Conservation (phyloP, 2,888 invertebrate species). For the Melanostoma mellinum region DNA sequence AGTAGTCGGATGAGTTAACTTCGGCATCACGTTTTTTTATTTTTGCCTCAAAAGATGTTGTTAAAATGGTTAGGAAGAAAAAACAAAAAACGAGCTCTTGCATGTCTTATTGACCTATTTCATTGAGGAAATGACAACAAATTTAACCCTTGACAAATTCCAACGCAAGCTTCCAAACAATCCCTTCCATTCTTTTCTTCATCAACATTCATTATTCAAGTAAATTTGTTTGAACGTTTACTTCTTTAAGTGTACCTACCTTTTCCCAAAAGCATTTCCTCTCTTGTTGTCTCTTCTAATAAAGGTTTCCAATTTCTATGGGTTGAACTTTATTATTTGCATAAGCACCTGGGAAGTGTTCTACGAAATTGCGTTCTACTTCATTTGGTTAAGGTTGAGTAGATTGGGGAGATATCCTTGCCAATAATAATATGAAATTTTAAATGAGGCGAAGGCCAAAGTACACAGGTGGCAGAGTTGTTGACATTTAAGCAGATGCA, state of each 20-base stretch:
- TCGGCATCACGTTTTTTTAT: too few relatives aligned
- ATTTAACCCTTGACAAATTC: constrained; percentile 24
- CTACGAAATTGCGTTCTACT: constrained; percentile 49
- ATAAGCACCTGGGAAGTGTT: constrained; percentile 60
- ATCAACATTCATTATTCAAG: constrained; percentile 27
- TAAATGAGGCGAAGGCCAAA: constrained; percentile 22
- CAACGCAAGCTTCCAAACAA: constrained; percentile 17
- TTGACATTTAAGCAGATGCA: constrained; percentile 26
- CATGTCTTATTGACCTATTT: neutral
- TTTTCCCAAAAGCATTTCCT: neutral
- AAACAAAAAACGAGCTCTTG: constrained; percentile 4
- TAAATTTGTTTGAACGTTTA: constrained; percentile 5
- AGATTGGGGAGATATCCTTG: constrained; percentile 11
- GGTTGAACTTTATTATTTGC: constrained; percentile 43
- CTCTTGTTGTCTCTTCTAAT: neutral
- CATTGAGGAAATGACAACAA: neutral
- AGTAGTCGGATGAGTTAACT: too few relatives aligned
- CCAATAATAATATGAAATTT: constrained; percentile 33
- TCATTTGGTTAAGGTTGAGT: constrained; percentile 24
- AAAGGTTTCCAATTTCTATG: constrained; percentile 1
- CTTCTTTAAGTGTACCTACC: neutral
- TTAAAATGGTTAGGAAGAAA: constrained; percentile 1
- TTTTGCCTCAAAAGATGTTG: neutral
- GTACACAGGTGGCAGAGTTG: constrained; percentile 44
- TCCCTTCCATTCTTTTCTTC: constrained; percentile 18